Evolutionary conservation across 2,797 vertebrate genomes (phyloP).

Genomic region (Thunnus albacares): DNA sequence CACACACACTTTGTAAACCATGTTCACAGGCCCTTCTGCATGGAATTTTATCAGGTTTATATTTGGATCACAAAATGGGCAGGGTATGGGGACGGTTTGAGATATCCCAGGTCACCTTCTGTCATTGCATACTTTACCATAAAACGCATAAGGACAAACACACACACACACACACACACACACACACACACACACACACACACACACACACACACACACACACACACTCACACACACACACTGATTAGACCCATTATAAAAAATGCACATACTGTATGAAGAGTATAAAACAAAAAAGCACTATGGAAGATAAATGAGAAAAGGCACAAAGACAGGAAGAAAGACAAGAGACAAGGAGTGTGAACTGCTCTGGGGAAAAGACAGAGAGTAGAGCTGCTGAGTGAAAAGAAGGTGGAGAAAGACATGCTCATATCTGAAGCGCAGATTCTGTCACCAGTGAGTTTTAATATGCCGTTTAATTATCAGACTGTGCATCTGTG

Average conservation of each 20-base stretch:
- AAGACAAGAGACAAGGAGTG: constrained; percentile 30
- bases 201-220: background rate
- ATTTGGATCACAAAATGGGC: constrained; percentile 77
- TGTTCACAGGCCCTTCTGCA: constrained; percentile 64
- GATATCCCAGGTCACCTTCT: constrained; percentile 76
- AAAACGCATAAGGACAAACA: constrained; percentile 18
- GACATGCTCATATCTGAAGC: constrained; percentile 69
- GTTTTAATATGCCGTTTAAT: constrained; percentile 81
- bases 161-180: constrained; percentile 27
- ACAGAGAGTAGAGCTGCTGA: constrained; percentile 32
- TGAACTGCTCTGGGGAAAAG: constrained; percentile 8
- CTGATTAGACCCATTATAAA: constrained; percentile 17
- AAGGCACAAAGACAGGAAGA: constrained; percentile 26
- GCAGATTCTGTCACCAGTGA: constrained; percentile 77
- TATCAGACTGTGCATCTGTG: constrained; percentile 80
- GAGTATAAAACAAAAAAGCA: constrained; percentile 40
- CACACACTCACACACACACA: too few species aligned
- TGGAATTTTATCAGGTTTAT: constrained; percentile 83
- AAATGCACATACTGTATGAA: constrained; percentile 35
- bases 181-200: constrained; percentile 20
- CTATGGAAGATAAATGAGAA: constrained; percentile 50
- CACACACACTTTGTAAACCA: constrained; percentile 50
- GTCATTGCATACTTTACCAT: constrained; percentile 57
- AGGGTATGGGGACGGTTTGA: constrained; percentile 64
- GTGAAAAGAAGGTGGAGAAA: constrained; percentile 53